These are phyloP conservation scores for Leptura quadrifasciata DNA, from an alignment of 2,888 invertebrate species.

Conservation along the genomic window DNA sequence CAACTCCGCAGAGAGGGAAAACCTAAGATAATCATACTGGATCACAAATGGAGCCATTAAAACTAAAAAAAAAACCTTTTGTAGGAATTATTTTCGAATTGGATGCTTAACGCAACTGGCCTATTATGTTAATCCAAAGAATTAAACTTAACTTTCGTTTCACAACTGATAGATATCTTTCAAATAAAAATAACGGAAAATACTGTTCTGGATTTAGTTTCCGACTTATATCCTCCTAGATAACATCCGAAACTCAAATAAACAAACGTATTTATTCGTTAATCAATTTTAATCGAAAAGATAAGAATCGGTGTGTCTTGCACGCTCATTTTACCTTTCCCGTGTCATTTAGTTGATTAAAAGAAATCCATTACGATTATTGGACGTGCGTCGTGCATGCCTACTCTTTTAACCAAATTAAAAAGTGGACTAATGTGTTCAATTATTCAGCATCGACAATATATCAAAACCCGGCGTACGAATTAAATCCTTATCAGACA, in stretches of 20 bases:
- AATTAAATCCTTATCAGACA: conserved; percentile 15
- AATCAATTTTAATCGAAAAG: conserved; percentile 16
- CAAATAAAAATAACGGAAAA: not conserved
- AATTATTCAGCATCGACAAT: conserved; percentile 24
- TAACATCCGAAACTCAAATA: not conserved
- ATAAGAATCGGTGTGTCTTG: not conserved
- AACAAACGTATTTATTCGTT: not conserved
- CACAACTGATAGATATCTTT: too few species aligned
- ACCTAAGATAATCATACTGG: too few species aligned
- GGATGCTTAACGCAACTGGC: too few species aligned
- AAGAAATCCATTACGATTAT: conserved; percentile 19
- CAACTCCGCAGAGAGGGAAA: too few species aligned
- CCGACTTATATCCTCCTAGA: not conserved
- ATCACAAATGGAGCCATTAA: too few species aligned
- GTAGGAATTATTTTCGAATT: too few species aligned
- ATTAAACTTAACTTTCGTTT: too few species aligned
- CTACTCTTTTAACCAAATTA: not conserved
- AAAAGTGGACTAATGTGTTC: conserved; percentile 13
- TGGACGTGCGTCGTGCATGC: not conserved
- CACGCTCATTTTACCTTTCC: conserved; percentile 9
- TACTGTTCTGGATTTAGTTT: not conserved
- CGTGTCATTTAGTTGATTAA: conserved; percentile 28
- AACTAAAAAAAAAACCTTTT: too few species aligned
- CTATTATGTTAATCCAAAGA: too few species aligned
- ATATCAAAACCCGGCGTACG: conserved; percentile 9